These are phyloP conservation scores for Monomorium pharaonis DNA, from an alignment of 1,140 invertebrate species.

Conservation along the genomic window DNA sequence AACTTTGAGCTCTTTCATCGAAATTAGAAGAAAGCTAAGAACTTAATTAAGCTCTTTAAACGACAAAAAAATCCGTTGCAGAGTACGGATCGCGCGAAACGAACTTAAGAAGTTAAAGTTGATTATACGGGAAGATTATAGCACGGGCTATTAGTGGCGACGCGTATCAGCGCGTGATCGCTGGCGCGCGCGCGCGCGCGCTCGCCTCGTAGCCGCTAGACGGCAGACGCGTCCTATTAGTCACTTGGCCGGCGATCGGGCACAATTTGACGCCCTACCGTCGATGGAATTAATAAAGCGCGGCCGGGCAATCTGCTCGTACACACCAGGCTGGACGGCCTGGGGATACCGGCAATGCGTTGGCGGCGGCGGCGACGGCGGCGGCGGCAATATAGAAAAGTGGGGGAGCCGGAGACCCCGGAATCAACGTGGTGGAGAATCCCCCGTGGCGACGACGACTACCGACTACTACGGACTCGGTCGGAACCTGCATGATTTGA, in stretches of 20 bases:
- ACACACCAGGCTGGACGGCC: conserved; percentile 31
- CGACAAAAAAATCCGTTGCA: neutral
- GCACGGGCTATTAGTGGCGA: conserved; percentile 71
- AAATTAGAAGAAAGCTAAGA: neutral
- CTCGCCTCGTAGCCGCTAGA: conserved; percentile 30
- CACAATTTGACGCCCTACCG: conserved; percentile 77
- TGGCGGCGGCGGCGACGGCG: conserved; percentile 14
- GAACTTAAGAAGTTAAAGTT: conserved; percentile 25
- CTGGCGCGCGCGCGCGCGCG: conserved; percentile 37
- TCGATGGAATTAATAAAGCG: conserved; percentile 85
- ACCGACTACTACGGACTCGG: conserved; percentile 45
- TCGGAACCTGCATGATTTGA: conserved; percentile 83
- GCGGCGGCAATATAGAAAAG: conserved; percentile 72
- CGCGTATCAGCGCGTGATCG: conserved; percentile 72
- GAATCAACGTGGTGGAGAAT: conserved; percentile 35
- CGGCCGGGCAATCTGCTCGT: conserved; percentile 79
- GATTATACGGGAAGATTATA: too few species aligned
- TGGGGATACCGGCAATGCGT: conserved; percentile 27
- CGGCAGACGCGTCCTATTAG: conserved; percentile 74
- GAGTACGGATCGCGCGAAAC: neutral
- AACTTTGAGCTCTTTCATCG: neutral
- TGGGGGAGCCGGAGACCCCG: conserved; percentile 46
- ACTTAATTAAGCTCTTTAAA: neutral
- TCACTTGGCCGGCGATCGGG: conserved; percentile 81
- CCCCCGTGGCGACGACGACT: conserved; percentile 53